These are phyloP conservation scores for Babylonia areolata DNA, from an alignment of 1,140 invertebrate genomes.

Conservation along the genomic window DNA sequence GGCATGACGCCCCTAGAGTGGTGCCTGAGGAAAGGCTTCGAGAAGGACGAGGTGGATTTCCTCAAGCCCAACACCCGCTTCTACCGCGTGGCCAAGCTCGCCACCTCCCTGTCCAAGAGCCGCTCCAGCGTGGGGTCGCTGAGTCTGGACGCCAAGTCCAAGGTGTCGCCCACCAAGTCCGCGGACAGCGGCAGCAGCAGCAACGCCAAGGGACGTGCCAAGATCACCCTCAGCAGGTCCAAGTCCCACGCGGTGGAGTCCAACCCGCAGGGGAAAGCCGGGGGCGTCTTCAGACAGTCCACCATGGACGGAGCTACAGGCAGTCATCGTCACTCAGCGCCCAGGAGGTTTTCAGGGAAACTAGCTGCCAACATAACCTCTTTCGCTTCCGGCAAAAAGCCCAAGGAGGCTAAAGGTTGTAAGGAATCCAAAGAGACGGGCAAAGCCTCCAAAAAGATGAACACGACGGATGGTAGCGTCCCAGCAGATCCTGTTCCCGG, in stretches of 20 bases:
- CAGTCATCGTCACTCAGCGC: not conserved
- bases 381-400: not conserved
- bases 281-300: not conserved
- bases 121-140: constrained; percentile 5
- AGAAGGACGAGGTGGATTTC: constrained; percentile 46
- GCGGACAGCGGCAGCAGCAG: constrained; percentile 22
- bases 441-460: not conserved
- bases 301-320: constrained; percentile 16
- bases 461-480: not conserved
- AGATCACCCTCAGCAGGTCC: constrained; percentile 29
- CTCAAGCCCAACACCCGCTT: constrained; percentile 42
- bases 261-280: not conserved
- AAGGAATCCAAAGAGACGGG: constrained; percentile 5
- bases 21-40: constrained; percentile 51
- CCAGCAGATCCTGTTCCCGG: not conserved
- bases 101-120: constrained; percentile 33
- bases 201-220: not conserved
- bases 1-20: constrained; percentile 56
- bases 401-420: not conserved
- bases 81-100: constrained; percentile 46
- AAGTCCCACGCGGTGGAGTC: constrained; percentile 29
- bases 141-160: not conserved
- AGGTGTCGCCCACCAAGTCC: constrained; percentile 16
- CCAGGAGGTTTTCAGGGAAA: not conserved
- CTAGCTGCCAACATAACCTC: not conserved